Evolutionary conservation across 1,140 invertebrate genomes (phyloP).

Genomic region (Pararge aegeria): DNA sequence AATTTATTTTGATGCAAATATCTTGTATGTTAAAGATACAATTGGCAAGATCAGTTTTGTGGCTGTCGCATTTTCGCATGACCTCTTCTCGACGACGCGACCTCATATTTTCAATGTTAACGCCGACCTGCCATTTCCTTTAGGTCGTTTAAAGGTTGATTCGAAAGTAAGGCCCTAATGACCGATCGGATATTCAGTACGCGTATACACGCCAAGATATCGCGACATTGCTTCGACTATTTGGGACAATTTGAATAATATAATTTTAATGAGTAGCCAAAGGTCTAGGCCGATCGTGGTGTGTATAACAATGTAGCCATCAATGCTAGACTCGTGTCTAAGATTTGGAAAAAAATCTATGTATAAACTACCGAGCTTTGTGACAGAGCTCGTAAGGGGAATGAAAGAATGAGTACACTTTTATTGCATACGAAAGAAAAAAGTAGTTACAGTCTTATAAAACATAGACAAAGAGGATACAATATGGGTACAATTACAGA

Average conservation of each 20-base stretch:
- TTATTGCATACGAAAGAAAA: too few relatives aligned
- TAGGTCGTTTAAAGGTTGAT: conserved; percentile 21
- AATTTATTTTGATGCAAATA: neutral
- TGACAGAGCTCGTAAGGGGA: too few relatives aligned
- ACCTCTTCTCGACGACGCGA: conserved; percentile 7
- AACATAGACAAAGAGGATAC: too few relatives aligned
- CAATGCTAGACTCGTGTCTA: neutral
- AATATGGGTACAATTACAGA: too few relatives aligned
- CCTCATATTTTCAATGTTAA: conserved; percentile 18
- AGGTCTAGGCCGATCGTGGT: conserved; percentile 19
- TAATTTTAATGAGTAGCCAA: conserved; percentile 19
- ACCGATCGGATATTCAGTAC: conserved; percentile 21
- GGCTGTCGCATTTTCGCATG: neutral
- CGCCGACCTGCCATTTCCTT: conserved; percentile 20
- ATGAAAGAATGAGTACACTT: too few relatives aligned
- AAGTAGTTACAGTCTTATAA: too few relatives aligned
- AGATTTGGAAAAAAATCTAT: too few relatives aligned
- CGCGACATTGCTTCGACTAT: conserved; percentile 17
- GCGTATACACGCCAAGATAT: conserved; percentile 6
- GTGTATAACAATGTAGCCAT: neutral
- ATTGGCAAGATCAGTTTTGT: neutral
- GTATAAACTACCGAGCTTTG: too few relatives aligned
- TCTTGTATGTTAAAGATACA: neutral
- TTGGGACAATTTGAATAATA: conserved; percentile 16
- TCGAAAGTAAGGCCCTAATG: conserved; percentile 27